Base-by-base conservation (phyloP, 2,113 vertebrate genomes). In the Ictidomys tridecemlineatus region DNA sequence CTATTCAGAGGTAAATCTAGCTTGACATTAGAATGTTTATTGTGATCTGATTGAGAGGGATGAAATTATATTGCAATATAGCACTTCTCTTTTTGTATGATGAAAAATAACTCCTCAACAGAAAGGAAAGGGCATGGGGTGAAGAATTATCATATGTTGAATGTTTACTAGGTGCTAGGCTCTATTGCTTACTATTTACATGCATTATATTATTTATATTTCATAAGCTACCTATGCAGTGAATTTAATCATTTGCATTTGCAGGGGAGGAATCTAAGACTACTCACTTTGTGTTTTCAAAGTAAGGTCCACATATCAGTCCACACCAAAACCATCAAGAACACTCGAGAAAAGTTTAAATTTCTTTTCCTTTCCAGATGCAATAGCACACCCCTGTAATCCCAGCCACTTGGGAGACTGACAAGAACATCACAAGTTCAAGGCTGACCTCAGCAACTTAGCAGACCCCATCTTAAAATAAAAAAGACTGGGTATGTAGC, bases 1-100 rank as follows among this genome's bases (percentile, higher is more conserved):
- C 85, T 78, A 83, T 79, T 80, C 69, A 73, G 79, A 92, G 89
- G 69, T 89, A 85, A 96, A 92, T 76, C n/a, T 85, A 56, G 67
- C 69, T 82, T 12, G 79, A 77, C 39, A 72, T 28, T 58, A 94
- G 53, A 89, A 77, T 83, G 70, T 94, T 95, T 72, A 72, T 70
- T 91, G 48, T 91, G 72, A 86, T 69, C 18, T 79, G 56, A 84
- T 39, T 70, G 34, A 89, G 48, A 85, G 22, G 65, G 39, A 30
- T 78, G 72, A 69, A 96, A 79, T 73, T 93, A 83, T 84, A 83
- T 69, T 94, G 53, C 91, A 89, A 70, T 86, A 79, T 34, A 95
- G 18, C 30, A 61, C 39, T 70, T 61, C 78, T 69, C 14, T 13
- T 86, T 69, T 84, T 76, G 42, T 48, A 32, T 65, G 42, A 58